Percentiles rank a stretch among this genome's conserved stretches.
These are phyloP conservation scores for Agapornis roseicollis DNA, from an alignment of 2,113 vertebrate genomes.

Conservation along the genomic window DNA sequence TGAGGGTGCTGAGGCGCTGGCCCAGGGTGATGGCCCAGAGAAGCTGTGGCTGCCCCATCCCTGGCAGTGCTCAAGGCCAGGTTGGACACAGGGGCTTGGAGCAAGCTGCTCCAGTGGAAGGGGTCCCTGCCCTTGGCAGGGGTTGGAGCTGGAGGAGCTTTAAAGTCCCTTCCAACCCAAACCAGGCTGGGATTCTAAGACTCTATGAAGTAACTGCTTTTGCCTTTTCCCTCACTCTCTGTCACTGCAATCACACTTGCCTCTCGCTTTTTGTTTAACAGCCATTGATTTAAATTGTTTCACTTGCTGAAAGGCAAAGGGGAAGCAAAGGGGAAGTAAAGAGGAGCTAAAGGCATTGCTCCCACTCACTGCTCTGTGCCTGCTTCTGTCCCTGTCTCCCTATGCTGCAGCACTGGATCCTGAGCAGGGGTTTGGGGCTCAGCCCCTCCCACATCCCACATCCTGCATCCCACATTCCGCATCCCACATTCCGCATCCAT, in stretches of 20 bases:
- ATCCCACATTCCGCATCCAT: background rate
- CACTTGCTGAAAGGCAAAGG: background rate
- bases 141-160: fast-evolving
- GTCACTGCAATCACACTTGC: background rate
- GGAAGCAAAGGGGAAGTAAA: background rate
- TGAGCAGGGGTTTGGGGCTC: background rate
- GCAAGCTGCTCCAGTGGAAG: too few relatives aligned
- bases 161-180: background rate
- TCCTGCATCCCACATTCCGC: background rate
- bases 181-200: background rate
- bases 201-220: background rate
- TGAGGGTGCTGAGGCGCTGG: background rate
- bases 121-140: fast-evolving
- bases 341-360: background rate
- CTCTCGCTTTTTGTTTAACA: background rate
- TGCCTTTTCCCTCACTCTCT: too few relatives aligned
- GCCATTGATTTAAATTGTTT: background rate
- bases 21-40: too few relatives aligned
- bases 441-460: background rate
- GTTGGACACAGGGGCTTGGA: too few relatives aligned
- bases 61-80: too few relatives aligned
- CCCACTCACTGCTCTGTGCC: background rate
- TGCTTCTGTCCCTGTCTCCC: background rate
- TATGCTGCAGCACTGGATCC: fast-evolving
- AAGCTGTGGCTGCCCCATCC: too few relatives aligned